phyloP scores from a whole-genome alignment of 2,113 vertebrate genomes.

The Ictalurus furcatus region DNA sequence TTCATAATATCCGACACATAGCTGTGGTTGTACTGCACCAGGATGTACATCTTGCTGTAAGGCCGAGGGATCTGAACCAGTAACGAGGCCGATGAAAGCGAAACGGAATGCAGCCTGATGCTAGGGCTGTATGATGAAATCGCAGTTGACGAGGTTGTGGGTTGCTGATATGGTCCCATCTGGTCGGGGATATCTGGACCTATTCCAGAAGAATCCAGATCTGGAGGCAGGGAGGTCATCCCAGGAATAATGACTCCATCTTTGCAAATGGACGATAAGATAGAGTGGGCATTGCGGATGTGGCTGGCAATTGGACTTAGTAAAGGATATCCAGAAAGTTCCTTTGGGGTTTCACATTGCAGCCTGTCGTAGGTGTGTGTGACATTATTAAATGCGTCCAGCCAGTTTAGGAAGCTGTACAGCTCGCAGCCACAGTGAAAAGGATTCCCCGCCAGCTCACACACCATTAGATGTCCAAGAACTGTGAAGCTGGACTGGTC shows the following conservation, averaged over 20 bases:
- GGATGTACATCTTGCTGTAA: constrained; percentile 95
- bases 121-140: constrained; percentile 80
- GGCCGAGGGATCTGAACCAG: constrained; percentile 90
- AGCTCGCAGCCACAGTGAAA: constrained; percentile 97
- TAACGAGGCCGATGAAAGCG: constrained; percentile 82
- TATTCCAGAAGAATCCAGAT: constrained; percentile 79
- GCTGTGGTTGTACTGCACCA: constrained; percentile 91
- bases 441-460: constrained; percentile 92
- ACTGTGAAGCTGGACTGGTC: constrained; percentile 87
- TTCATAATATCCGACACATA: constrained; percentile 84
- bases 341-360: constrained; percentile 90
- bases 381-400: constrained; percentile 93
- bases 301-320: constrained; percentile 86
- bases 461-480: constrained; percentile 87
- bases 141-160: constrained; percentile 80
- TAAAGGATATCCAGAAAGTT: constrained; percentile 87
- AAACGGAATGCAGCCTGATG: constrained; percentile 87
- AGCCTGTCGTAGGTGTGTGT: constrained; percentile 96
- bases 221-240: constrained; percentile 81
- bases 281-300: constrained; percentile 86
- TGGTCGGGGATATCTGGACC: constrained; percentile 81
- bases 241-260: constrained; percentile 81
- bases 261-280: constrained; percentile 87
- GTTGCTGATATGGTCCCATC: constrained; percentile 81
- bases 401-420: constrained; percentile 90